These are phyloP conservation scores for Pipistrellus nathusii DNA, from an alignment of 2,797 vertebrate genomes.

Conservation along the genomic window DNA sequence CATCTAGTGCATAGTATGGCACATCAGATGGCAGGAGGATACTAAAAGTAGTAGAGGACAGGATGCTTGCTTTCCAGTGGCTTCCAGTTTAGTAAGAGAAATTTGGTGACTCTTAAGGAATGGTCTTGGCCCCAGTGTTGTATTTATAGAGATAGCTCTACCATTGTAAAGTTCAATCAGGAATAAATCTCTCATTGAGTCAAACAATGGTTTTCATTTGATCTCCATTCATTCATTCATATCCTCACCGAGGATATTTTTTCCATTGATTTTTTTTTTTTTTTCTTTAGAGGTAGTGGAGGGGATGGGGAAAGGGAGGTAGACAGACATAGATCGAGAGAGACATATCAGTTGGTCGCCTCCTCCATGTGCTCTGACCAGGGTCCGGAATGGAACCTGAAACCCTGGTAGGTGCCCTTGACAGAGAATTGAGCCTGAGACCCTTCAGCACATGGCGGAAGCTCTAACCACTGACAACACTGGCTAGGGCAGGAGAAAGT, in stretches of 20 bases:
- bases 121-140: background rate
- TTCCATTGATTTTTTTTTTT: background rate
- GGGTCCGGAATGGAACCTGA: background rate
- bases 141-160: background rate
- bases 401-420: background rate
- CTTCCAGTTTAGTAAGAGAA: conserved; percentile 11
- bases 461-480: background rate
- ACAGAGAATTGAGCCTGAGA: background rate
- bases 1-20: background rate
- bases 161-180: background rate
- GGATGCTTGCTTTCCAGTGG: background rate
- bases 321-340: background rate
- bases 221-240: background rate
- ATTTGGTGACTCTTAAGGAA: background rate
- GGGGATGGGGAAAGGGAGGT: too few relatives aligned
- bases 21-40: background rate
- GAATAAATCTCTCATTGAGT: background rate
- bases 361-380: background rate
- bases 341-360: background rate
- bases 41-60: background rate
- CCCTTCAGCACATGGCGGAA: background rate
- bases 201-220: conserved; percentile 6
- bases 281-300: background rate
- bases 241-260: background rate
- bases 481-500: background rate